A percentile compares a stretch with the other conserved stretches of the same genome.
Evolutionary conservation across 2,797 vertebrate species (phyloP).

Genomic region (Streptopelia turtur): DNA sequence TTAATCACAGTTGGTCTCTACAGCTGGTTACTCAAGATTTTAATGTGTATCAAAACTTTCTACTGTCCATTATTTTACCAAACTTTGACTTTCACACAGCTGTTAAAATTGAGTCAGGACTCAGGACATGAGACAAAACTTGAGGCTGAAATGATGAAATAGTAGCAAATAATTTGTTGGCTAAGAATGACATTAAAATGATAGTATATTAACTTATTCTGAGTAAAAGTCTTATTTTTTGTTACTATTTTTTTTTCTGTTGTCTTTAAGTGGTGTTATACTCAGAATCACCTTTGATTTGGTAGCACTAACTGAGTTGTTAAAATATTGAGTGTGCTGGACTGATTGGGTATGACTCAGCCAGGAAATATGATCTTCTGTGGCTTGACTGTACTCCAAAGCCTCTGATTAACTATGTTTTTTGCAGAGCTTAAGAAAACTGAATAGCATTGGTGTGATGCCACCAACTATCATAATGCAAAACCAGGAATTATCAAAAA

Average conservation of each 20-base stretch:
- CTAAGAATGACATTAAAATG: neutral
- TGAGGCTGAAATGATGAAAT: neutral
- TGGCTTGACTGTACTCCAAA: neutral
- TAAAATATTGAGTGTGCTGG: constrained; percentile 9
- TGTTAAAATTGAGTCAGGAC: neutral
- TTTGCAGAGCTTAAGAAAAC: constrained; percentile 2
- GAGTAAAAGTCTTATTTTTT: neutral
- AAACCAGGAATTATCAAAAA: constrained; percentile 13
- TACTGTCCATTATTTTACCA: neutral
- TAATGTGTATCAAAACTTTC: neutral
- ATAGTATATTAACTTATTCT: neutral
- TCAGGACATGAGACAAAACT: neutral
- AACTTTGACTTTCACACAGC: neutral
- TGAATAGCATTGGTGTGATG: neutral
- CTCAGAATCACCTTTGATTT: neutral
- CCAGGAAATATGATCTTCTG: neutral
- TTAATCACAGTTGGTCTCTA: neutral
- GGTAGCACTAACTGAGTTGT: neutral
- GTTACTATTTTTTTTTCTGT: neutral
- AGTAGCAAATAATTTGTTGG: neutral
- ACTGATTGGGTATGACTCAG: neutral
- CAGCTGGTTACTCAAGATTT: neutral
- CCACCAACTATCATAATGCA: neutral
- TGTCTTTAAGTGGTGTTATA: neutral
- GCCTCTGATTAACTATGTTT: neutral